These are phyloP conservation scores for Peromyscus polionotus DNA, from an alignment of 2,113 vertebrate genomes.

Conservation along the genomic window DNA sequence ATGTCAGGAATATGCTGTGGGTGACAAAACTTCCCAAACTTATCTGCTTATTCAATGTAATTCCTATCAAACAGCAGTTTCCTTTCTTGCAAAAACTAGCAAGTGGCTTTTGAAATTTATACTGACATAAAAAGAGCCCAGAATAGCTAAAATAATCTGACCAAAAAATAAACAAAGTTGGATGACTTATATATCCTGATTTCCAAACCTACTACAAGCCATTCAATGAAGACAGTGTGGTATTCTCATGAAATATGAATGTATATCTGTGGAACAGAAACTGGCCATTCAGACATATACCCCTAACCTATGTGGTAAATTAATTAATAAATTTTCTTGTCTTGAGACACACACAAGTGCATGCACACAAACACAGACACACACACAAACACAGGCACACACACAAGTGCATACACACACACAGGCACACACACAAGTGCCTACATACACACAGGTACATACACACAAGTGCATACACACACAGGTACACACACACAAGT, in stretches of 20 bases:
- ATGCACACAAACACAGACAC: no score
- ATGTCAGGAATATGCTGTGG: neutral
- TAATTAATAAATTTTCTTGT: neutral
- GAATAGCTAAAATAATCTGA: neutral
- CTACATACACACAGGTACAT: no score
- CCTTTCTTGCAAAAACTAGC: neutral
- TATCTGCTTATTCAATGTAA: neutral
- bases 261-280: neutral
- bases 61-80: neutral
- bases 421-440: no score
- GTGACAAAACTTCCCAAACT: neutral
- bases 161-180: neutral
- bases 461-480: no score
- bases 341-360: neutral
- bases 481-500: no score
- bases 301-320: neutral
- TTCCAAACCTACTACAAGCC: conserved; percentile 24
- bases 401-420: no score
- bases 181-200: neutral
- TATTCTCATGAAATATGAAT: neutral
- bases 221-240: neutral
- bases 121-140: neutral
- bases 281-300: neutral
- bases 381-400: no score
- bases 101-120: neutral